Conservation (phyloP, 2,113 vertebrate genomes). For the Empidonax alnorum region DNA sequence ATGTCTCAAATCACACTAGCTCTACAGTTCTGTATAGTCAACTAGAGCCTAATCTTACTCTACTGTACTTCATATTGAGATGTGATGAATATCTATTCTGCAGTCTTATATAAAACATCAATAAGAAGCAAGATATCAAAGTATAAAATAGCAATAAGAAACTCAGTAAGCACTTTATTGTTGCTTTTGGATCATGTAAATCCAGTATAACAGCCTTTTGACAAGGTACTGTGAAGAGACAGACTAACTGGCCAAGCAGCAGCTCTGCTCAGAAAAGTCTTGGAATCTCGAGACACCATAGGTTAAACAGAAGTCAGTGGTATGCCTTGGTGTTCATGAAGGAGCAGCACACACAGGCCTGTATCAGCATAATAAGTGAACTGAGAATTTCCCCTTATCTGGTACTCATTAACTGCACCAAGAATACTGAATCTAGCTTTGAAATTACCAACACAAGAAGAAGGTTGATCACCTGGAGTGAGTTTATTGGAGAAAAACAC, state of each 20-base stretch:
- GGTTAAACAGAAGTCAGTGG: neutral
- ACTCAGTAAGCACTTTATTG: neutral
- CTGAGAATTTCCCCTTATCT: neutral
- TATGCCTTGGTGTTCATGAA: neutral
- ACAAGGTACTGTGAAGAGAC: neutral
- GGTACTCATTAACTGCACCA: neutral
- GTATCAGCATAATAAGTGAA: neutral
- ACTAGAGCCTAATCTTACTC: neutral
- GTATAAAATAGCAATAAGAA: neutral
- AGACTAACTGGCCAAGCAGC: neutral
- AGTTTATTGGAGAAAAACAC: neutral
- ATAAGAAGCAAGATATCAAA: neutral
- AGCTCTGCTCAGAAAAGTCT: neutral
- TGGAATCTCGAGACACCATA: neutral
- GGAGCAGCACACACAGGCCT: neutral
- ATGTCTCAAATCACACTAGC: neutral
- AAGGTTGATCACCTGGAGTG: accelerated
- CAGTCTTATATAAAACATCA: neutral
- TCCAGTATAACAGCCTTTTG: neutral
- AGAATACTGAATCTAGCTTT: neutral
- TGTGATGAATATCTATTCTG: neutral
- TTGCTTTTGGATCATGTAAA: neutral
- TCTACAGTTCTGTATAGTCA: neutral
- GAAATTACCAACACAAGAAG: neutral
- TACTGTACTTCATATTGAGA: neutral